Conservation (phyloP, 2,797 vertebrate genomes). For the Scleropages formosus region DNA sequence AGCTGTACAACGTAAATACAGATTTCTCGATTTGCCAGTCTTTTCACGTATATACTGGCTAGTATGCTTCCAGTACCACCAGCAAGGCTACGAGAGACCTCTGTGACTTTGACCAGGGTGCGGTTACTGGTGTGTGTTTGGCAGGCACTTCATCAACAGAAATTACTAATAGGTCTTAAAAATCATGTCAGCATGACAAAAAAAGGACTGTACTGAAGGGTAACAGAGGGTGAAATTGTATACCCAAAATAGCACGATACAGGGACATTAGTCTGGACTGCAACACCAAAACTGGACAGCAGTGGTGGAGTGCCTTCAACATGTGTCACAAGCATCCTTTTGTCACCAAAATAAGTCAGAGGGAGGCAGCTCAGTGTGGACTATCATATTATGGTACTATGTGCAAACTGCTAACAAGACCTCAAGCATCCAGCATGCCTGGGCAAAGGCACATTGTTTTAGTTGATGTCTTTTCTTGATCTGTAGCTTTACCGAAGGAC, state of each 20-base stretch:
- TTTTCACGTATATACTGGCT: too few relatives aligned
- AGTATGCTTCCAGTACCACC: too few relatives aligned
- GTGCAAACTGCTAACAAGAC: not conserved
- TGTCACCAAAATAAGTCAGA: not conserved
- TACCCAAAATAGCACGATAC: not conserved
- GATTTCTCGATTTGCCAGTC: too few relatives aligned
- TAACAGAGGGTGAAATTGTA: conserved; percentile 1
- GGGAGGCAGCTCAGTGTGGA: too few relatives aligned
- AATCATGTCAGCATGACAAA: not conserved
- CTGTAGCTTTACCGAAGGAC: not conserved
- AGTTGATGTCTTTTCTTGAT: not conserved
- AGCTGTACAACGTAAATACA: not conserved
- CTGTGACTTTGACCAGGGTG: not conserved
- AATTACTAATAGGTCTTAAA: not conserved
- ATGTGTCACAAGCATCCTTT: not conserved
- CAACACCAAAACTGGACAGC: not conserved
- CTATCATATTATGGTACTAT: not conserved
- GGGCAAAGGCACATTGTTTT: not conserved
- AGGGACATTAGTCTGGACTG: not conserved
- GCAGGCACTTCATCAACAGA: not conserved
- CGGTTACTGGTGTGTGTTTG: not conserved
- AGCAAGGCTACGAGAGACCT: not conserved
- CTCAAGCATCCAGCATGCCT: not conserved
- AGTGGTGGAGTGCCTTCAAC: not conserved
- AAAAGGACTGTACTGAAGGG: not conserved